Base-by-base conservation (phyloP, 2,888 invertebrate genomes). In the Thymelicus lineola region DNA sequence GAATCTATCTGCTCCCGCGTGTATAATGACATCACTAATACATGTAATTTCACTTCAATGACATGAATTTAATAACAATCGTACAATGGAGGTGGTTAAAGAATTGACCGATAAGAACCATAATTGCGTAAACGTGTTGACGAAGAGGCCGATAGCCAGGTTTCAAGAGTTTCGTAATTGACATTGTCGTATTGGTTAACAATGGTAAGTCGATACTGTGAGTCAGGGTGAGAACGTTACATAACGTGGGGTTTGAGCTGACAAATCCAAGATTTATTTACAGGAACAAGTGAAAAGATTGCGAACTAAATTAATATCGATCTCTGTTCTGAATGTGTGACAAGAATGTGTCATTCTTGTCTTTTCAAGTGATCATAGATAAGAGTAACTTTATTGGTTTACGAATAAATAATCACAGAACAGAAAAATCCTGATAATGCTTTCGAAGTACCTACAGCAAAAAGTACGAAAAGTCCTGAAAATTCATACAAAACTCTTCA, bases 101-200 rank as follows among this genome's bases (percentile, higher is more conserved):
- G 48, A 60, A 60, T 61, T 61, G 60, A 53, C 42, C 48, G 60
- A 67, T 67, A 67, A 67, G 42, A 60, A 42, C 53, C 53, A 28
- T 60, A 67, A 35, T 67, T 60, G 60, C 53, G 53, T 45, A 45
- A 60, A 53, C 53, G 50, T 63, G 63, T 63, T 53, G 53, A 63
- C 53, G 28, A 67, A 61, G 55, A 67, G 45, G 55, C 61, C 61
- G 61, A 67, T 55, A 67, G 42, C 61, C 42, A 53, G 38, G 67
- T 53, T 61, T 60, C 53, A 67, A 67, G 60, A 53, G 60, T 61
- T 67, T 53, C 67, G 60, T 60, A 67, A 67, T 61, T 67, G 67
- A 67, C 60, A 67, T 61, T 66, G 66, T 61, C 60, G 42, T 67
- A 67, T 67, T 48, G 50, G 53, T 61, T 50, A 67, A 67, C 67